Conservation (phyloP, 2,797 vertebrate genomes). For the Diplodus puntazzo region DNA sequence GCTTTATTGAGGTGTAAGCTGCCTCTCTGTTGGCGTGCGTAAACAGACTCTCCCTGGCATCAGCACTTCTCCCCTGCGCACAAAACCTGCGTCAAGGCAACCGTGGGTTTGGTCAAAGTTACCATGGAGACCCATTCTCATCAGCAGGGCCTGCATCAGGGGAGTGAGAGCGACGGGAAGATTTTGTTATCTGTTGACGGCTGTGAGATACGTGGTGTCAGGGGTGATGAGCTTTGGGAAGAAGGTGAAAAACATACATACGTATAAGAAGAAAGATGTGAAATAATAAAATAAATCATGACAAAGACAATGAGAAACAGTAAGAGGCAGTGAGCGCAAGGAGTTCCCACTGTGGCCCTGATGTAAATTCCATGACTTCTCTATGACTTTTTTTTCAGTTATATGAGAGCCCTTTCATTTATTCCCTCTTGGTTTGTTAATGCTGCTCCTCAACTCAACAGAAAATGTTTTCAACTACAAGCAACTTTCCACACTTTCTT, state of each 20-base stretch:
- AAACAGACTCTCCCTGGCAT: slow-evolving; percentile 75
- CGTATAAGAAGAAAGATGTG: not conserved
- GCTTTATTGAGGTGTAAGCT: slow-evolving; percentile 69
- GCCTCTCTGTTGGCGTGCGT: slow-evolving; percentile 64
- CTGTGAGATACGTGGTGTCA: slow-evolving; percentile 36
- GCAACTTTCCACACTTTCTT: slow-evolving; percentile 29
- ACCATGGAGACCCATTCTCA: slow-evolving; percentile 80
- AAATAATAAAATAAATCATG: slow-evolving; percentile 22
- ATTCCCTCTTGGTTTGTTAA: slow-evolving; percentile 53
- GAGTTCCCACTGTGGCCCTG: slow-evolving; percentile 18
- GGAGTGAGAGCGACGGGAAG: slow-evolving; percentile 37
- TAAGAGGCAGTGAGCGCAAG: slow-evolving; percentile 7
- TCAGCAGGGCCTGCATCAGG: slow-evolving; percentile 59
- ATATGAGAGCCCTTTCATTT: slow-evolving; percentile 38
- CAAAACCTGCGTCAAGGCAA: slow-evolving; percentile 76
- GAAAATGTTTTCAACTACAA: slow-evolving; percentile 43
- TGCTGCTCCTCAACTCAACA: slow-evolving; percentile 50
- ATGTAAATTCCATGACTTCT: slow-evolving; percentile 43
- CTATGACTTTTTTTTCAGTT: slow-evolving; percentile 42
- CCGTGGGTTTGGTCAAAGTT: slow-evolving; percentile 82
- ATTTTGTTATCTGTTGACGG: slow-evolving; percentile 47
- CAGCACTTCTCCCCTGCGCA: slow-evolving; percentile 73
- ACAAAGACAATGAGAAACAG: slow-evolving; percentile 16
- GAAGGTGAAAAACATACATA: not conserved
- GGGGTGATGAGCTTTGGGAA: slow-evolving; percentile 20